These are phyloP conservation scores for Lepidostoma basale DNA, from an alignment of 1,140 invertebrate genomes.

Conservation along the genomic window DNA sequence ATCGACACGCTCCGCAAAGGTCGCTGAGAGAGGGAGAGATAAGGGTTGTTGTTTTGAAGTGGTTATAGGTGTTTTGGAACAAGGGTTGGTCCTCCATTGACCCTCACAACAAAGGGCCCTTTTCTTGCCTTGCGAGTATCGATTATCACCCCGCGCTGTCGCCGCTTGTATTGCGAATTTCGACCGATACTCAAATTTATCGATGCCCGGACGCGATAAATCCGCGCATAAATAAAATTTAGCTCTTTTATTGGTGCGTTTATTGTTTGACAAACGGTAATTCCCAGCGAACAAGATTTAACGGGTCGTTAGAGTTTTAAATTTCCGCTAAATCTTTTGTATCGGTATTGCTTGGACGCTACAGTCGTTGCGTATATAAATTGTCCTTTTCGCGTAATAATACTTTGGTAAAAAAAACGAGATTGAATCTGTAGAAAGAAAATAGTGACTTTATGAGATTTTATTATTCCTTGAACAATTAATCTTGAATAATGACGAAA, in stretches of 20 bases:
- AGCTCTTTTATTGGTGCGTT: not conserved
- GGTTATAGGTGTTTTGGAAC: conserved; percentile 24
- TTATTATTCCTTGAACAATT: too few relatives aligned
- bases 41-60: conserved; percentile 25
- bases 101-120: conserved; percentile 19
- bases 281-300: too few relatives aligned
- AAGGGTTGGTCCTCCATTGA: conserved; percentile 12
- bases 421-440: too few relatives aligned
- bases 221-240: not conserved
- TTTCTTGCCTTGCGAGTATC: conserved; percentile 21
- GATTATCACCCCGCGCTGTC: conserved; percentile 6
- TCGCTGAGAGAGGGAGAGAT: not conserved
- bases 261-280: conserved; percentile 5
- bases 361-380: too few relatives aligned
- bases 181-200: not conserved
- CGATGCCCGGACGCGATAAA: not conserved
- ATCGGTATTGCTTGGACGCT: too few relatives aligned
- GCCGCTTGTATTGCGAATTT: conserved; percentile 13
- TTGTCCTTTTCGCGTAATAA: too few relatives aligned
- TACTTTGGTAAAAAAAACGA: too few relatives aligned
- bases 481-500: too few relatives aligned
- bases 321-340: too few relatives aligned
- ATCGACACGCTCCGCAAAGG: conserved; percentile 12
- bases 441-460: too few relatives aligned
- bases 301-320: too few relatives aligned